Evolutionary conservation across 2,113 vertebrate species (phyloP).

Genomic region (Steatornis caripensis): DNA sequence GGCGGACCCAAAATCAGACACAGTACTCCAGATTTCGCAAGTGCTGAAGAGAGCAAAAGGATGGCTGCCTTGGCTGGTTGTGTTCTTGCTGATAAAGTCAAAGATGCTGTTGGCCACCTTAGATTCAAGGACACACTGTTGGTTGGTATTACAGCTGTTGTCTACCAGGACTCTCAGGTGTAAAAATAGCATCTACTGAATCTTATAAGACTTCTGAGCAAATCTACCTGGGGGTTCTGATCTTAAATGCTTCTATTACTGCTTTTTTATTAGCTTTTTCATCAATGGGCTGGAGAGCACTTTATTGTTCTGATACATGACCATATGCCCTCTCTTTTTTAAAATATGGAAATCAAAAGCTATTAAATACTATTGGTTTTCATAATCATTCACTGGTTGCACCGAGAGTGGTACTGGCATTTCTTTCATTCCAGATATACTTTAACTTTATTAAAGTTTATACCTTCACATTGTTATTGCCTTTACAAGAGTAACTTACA

Average conservation of each 20-base stretch:
- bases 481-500: background rate
- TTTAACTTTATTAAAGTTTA: background rate
- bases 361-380: background rate
- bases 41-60: background rate
- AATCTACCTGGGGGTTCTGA: background rate
- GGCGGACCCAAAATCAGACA: background rate
- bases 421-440: background rate
- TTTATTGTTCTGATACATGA: background rate
- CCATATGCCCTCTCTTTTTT: accelerated
- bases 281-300: background rate
- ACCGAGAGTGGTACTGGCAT: background rate
- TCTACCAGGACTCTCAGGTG: background rate
- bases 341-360: background rate
- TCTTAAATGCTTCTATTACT: background rate
- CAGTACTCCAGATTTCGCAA: background rate
- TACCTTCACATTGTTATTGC: background rate
- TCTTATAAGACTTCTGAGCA: background rate
- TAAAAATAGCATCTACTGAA: background rate
- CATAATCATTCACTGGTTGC: background rate
- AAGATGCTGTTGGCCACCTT: background rate
- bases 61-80: background rate
- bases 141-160: background rate
- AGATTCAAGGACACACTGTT: background rate
- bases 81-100: background rate
- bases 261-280: background rate